Evolutionary conservation across 2,113 vertebrate species (phyloP), one percentile per base, ranked within the genome.

Genomic region (Mobula birostris): DNA sequence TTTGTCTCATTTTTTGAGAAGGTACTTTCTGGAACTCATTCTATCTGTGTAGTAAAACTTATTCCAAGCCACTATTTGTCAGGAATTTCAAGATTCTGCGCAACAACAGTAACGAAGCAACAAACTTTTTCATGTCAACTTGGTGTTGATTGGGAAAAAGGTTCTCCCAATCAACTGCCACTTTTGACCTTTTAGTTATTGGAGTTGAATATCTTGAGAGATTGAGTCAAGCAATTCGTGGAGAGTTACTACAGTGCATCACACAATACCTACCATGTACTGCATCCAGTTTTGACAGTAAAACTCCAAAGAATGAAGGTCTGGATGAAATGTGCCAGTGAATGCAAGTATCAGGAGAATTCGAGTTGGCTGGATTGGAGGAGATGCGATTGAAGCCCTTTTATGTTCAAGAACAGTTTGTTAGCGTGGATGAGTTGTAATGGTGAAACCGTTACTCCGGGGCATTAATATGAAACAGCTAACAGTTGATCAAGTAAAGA

Each of bases 401-500:
- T 90, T 66, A 90, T 66, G 6, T 32, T 90, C 63, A 32, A 36
- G 85, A 90, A 32, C 12, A 2, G 14, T 90, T 90, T 29, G 85
- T 66, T 15, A 68, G 61, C 29, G n/a, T 66, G 29, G 61, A 88
- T 88, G 27, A n/a, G 27, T 5, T 63, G 12, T n/a, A 88, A 88
- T 29, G 83, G 83, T 15, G 27, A 63, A 21, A 29, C 56, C 83
- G 14, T 29, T 63, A 88, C 58, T n/a, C 29, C 58, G 56, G 56
- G 24, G 2, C 24, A 83, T 56, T 56, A 83, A 56, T 29, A 87
- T 61, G 83, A 61, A 58, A 61, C 15, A 87, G 56, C 40, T 56
- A 87, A 17, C 14, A 63, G 83, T 24, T 61, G 83, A 87, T 87
- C 83, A 87, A 85, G 58, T 58, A 85, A 61, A 90, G 85, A 68